These are phyloP conservation scores for Lathronympha strigana DNA, from an alignment of 2,888 invertebrate species.

Conservation along the genomic window DNA sequence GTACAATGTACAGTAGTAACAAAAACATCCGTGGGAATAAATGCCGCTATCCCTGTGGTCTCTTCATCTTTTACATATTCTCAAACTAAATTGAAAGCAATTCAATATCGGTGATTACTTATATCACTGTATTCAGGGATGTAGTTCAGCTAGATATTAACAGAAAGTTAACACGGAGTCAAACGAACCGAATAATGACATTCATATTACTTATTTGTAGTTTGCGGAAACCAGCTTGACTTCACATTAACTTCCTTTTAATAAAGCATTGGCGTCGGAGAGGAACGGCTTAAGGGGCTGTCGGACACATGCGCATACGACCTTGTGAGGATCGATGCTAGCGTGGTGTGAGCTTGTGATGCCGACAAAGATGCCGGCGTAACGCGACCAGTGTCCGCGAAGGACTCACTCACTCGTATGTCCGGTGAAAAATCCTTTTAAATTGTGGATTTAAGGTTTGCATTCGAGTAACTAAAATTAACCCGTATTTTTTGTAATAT, in stretches of 20 bases:
- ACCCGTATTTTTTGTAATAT: conserved; percentile 25
- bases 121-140: neutral
- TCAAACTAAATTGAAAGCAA: neutral
- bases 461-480: neutral
- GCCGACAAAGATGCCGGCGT: conserved; percentile 12
- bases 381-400: neutral
- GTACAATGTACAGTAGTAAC: too few species aligned
- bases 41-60: neutral
- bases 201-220: neutral
- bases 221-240: conserved; percentile 36
- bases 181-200: neutral
- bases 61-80: neutral
- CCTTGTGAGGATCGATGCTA: neutral
- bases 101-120: neutral
- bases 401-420: conserved; percentile 24
- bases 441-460: neutral
- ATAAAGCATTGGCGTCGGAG: neutral
- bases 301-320: neutral
- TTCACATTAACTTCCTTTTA: conserved; percentile 33
- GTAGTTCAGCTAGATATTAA: neutral
- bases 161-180: neutral
- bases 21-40: neutral
- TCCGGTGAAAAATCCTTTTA: conserved; percentile 8
- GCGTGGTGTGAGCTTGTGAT: neutral
- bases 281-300: neutral